Conservation (phyloP, 2,888 invertebrate species). For the Calameuta pallipes region DNA sequence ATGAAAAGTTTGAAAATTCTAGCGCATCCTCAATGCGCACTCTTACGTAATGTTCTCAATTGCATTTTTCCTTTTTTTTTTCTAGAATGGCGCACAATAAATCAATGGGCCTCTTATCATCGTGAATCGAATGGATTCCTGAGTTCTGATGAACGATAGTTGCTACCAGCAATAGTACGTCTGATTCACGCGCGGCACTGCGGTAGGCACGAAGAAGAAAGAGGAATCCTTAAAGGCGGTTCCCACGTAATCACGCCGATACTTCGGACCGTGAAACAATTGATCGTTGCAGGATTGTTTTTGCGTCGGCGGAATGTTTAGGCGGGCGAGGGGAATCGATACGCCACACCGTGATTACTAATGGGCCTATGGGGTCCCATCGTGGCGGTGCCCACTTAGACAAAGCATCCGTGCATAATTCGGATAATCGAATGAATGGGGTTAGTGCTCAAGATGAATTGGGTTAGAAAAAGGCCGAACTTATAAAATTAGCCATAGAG, state of each 20-base stretch:
- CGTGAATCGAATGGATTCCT: neutral
- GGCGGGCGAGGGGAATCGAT: conserved; percentile 34
- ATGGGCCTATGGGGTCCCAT: conserved; percentile 26
- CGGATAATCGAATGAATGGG: conserved; percentile 40
- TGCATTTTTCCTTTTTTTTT: neutral
- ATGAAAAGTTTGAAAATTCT: neutral
- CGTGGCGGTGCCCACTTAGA: conserved; percentile 27
- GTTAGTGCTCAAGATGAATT: conserved; percentile 18
- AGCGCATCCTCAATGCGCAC: neutral
- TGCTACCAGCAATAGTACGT: neutral
- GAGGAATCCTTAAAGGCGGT: conserved; percentile 19
- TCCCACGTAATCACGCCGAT: conserved; percentile 31
- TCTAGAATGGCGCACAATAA: neutral
- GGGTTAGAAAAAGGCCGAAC: conserved; percentile 12
- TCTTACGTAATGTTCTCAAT: neutral
- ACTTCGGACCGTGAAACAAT: conserved; percentile 36
- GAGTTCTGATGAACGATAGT: neutral
- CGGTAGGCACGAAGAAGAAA: conserved; percentile 15
- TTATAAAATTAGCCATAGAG: conserved; percentile 18
- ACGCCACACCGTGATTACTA: conserved; percentile 34
- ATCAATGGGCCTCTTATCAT: neutral
- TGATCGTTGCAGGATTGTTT: conserved; percentile 22
- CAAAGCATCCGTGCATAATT: conserved; percentile 45
- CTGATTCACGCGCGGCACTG: neutral
- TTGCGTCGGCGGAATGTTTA: conserved; percentile 21